Base-by-base conservation (phyloP, 30 jellyfish, hydroid and myxozoan species). In the Chironex yamaguchii region DNA sequence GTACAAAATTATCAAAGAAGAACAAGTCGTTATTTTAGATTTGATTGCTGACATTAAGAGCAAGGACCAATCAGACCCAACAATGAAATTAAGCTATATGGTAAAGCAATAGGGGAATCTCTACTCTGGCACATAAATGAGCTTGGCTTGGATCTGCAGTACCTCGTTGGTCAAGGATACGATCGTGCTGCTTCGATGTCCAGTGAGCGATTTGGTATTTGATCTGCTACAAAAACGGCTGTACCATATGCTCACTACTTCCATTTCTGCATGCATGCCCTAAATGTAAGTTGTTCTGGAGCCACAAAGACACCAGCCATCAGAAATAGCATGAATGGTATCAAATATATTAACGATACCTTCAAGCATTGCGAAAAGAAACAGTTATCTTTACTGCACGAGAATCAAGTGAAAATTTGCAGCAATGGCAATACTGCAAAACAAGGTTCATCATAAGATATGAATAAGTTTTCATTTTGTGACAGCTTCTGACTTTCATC, bases 61-160 rank as follows among this genome's bases (percentile, higher is more conserved):
- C 52, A 67, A 29, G 2, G 72, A 67, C 2, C 0, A 1, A 21
- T 0, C 29, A n/a, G n/a, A n/a, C n/a, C n/a, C 62, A 28, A 67
- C 1, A 11, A 4, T 24, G 67, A 29, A 3, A 31, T 67, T 1
- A 67, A 67, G 58, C 80, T 67, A 0, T 17, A 58, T 67, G 20
- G 4, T 29, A 67, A 67, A 24, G 72, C 80, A 24, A 67, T 67
- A 4, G 80, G 65, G 65, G 29, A 67, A 21, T n/a, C 52, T 67
- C 58, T 67, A n/a, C 80, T 67, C 27, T 34, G 58, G 29, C 65
- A 67, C 0, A 67, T 67, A 67, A 67, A 67, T 29, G 65, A 25
- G 65, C 80, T 67, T 67, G 80, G 67, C 0, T 67, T 67, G 58
- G 80, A 67, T 11, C 65, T 29, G 4, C 0, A 67, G 65, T 67